Evolutionary conservation across 2,888 invertebrate species (phyloP), one percentile per base, ranked within the genome.

Genomic region (Hofmannophila pseudospretella): DNA sequence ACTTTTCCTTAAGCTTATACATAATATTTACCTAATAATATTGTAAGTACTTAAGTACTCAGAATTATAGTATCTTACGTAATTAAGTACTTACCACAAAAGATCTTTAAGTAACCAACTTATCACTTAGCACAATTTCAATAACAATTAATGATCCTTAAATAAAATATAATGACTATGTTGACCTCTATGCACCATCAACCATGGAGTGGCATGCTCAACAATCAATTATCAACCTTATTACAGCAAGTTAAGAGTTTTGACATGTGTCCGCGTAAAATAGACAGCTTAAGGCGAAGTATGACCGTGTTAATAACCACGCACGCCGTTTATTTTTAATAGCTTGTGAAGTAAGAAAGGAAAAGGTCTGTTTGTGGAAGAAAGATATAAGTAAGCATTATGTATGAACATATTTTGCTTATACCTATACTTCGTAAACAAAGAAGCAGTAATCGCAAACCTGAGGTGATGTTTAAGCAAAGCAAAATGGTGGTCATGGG

Each of bases 141-240:
- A 76, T 78, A 77, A 77, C 65, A 57, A 58, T 75, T 78, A 80
- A 79, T 75, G 73, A 74, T 77, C 74, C 76, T 56, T 73, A 78
- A 79, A 76, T 80, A 79, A 67, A 70, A 72, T 68, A 63, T 81
- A 80, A 78, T 78, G 73, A 75, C 72, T 72, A 54, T 48, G 53
- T 47, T 64, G 76, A 69, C 75, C 76, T 80, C 68, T 67, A 49
- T 5, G 2, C 45, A 47, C 39, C 44, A 45, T 44, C 65, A 50
- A 61, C 44, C 40, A 36, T 61, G 59, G 49, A 35, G 38, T 46
- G 51, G 11, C 35, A 23, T 22, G 9, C 20, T 9, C 4, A 14
- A 19, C 30, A 23, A 29, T 30, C 30, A 35, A 35, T 53, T 46
- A 45, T 54, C 39, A 38, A 42, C 64, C 55, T 53, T 72, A 64